These are phyloP conservation scores for Takifugu rubripes DNA, from an alignment of 2,797 vertebrate genomes.

Conservation along the genomic window DNA sequence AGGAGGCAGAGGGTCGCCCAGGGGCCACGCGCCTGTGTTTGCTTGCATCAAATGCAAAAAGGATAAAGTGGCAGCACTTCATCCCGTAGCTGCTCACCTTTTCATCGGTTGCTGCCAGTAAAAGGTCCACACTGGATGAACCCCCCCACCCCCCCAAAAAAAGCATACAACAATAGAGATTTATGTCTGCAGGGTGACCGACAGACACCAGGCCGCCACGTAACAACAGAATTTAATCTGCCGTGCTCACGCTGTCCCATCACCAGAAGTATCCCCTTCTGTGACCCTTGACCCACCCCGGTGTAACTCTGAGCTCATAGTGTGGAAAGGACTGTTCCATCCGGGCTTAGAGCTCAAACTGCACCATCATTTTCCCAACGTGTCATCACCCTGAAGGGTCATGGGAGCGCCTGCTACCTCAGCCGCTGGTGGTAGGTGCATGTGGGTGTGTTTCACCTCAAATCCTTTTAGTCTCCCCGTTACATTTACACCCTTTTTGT, in stretches of 20 bases:
- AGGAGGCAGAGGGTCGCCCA: not conserved
- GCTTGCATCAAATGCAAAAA: conserved; percentile 12
- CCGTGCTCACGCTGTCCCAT: not conserved
- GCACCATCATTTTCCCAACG: not conserved
- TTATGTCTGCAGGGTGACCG: not conserved
- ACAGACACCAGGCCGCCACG: not conserved
- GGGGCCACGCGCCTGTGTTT: not conserved
- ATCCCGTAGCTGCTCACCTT: conserved; percentile 55
- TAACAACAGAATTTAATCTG: not conserved
- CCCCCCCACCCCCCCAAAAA: conserved; percentile 18
- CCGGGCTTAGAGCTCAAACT: too few species aligned
- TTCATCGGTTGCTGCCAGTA: conserved; percentile 62
- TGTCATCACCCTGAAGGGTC: not conserved
- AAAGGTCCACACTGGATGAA: conserved; percentile 29
- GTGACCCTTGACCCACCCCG: not conserved
- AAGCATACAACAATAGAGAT: conserved; percentile 7
- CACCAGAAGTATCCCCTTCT: conserved; percentile 2
- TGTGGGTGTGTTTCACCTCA: too few species aligned
- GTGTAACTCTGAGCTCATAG: too few species aligned
- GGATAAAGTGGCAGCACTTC: conserved; percentile 43
- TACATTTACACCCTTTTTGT: too few species aligned
- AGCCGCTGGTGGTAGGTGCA: conserved; percentile 4
- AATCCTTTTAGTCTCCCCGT: too few species aligned
- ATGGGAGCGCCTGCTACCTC: conserved; percentile 46
- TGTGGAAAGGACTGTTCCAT: too few species aligned